Evolutionary conservation across 2,888 invertebrate species (phyloP), one percentile per base, ranked within the genome.

Genomic region (Digitonthophagus gazella): DNA sequence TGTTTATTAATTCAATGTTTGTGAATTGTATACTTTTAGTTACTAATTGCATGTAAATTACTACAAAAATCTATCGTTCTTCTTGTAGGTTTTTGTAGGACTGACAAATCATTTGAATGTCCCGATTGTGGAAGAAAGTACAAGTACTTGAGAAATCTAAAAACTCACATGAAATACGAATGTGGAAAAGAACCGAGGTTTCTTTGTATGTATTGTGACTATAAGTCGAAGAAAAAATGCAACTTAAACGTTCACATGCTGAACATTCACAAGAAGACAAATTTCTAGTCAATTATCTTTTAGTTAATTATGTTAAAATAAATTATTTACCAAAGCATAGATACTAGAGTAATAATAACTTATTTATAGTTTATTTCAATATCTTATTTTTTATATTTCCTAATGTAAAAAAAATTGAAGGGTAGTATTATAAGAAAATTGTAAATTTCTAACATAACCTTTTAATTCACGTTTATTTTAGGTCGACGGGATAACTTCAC

Each of bases 401-500:
- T n/a, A n/a, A n/a, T n/a, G n/a, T n/a, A n/a, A n/a, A 44, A 44
- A 44, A 44, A 44, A 44, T 44, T 44, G 11, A 44, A 44, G 28
- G 28, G 28, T 44, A 44, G 28, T 44, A 44, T 44, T 44, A 44
- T 3, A 44, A 44, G 6, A 44, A 44, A 44, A 44, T 44, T 8
- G 11, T 44, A 44, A 44, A 1, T 44, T 11, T 11, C 28, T 11
- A 5, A 44, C 28, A n/a, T n/a, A 44, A 44, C 11, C 11, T 44
- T 11, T 44, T 44, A 6, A 44, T 44, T 44, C 15, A 8, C 18
- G n/a, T 61, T 6, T 18, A 18, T 61, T 61, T 61, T 61, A 61
- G 61, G 61, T 15, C 84, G 79, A 86, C 76, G 89, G 89, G 84
- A 86, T 88, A 80, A 90, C 90, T 84, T 89, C 19, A 65, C 68